phyloP scores from a whole-genome alignment of 2,113 vertebrate genomes.

The Myotis lucifugus region DNA sequence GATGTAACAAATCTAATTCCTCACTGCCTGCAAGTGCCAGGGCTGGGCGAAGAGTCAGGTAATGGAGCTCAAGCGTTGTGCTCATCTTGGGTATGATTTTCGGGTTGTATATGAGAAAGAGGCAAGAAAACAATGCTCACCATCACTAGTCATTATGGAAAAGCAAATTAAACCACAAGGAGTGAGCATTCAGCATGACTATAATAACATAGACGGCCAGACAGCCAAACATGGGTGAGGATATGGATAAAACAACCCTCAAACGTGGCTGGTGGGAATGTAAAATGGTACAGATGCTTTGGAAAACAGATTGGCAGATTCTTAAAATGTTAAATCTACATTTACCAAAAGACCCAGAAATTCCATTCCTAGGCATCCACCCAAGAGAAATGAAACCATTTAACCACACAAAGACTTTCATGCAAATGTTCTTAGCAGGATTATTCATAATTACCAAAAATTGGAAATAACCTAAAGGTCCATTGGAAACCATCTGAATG shows the following conservation, averaged over 20 bases:
- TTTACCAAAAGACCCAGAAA: background rate
- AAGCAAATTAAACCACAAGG: background rate
- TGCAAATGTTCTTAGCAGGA: background rate
- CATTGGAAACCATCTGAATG: background rate
- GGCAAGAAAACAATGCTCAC: background rate
- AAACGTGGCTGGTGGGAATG: background rate
- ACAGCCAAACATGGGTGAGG: background rate
- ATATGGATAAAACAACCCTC: background rate
- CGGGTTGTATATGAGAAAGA: background rate
- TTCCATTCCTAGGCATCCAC: background rate
- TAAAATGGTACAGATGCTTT: background rate
- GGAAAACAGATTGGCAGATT: constrained; percentile 10
- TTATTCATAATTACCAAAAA: constrained; percentile 41
- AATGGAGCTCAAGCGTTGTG: background rate
- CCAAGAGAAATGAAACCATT: constrained; percentile 9
- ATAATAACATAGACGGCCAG: background rate
- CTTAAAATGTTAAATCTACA: constrained; percentile 39
- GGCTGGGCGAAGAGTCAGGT: background rate
- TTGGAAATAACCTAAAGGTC: constrained; percentile 36
- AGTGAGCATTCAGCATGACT: background rate
- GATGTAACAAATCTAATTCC: background rate
- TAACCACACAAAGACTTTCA: background rate
- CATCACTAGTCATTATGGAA: background rate
- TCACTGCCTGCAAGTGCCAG: background rate
- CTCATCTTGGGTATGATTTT: background rate